phyloP scores from a whole-genome alignment of 2,797 vertebrate genomes.

The Poeciliopsis paucimaculata region DNA sequence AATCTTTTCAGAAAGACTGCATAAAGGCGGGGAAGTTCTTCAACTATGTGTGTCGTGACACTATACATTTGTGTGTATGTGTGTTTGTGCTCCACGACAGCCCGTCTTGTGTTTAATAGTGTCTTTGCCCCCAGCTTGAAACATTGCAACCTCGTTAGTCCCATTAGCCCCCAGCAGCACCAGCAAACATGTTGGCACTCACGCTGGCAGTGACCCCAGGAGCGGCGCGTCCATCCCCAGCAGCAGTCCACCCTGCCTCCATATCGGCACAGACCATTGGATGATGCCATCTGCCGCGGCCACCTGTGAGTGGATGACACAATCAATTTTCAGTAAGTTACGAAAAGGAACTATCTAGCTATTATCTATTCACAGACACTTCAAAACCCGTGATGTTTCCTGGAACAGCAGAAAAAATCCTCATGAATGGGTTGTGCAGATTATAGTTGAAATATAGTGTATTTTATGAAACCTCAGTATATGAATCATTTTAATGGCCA shows the following conservation, averaged over 20 bases:
- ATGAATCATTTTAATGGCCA: not conserved
- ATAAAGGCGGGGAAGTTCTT: slow-evolving; percentile 38
- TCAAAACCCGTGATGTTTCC: slow-evolving; percentile 1
- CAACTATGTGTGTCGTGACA: slow-evolving; percentile 34
- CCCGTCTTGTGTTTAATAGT: slow-evolving; percentile 36
- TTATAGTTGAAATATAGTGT: not conserved
- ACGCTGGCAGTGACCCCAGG: slow-evolving; percentile 98
- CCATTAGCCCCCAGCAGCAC: slow-evolving; percentile 53
- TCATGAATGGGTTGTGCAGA: not conserved
- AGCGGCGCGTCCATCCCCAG: slow-evolving; percentile 93
- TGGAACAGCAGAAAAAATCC: not conserved
- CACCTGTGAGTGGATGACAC: slow-evolving; percentile 84
- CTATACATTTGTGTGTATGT: not conserved
- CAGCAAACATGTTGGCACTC: slow-evolving; percentile 81
- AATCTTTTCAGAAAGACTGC: slow-evolving; percentile 62
- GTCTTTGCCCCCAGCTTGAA: slow-evolving; percentile 62
- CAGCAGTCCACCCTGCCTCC: slow-evolving; percentile 95
- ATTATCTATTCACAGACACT: slow-evolving; percentile 2
- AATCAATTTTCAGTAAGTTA: slow-evolving; percentile 63
- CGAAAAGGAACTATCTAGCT: slow-evolving; percentile 32
- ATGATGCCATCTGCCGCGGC: slow-evolving; percentile 89
- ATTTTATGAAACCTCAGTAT: not conserved
- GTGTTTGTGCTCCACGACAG: slow-evolving; percentile 7
- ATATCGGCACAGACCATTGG: slow-evolving; percentile 91
- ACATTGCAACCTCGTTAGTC: slow-evolving; percentile 66